Evolutionary conservation across 2,888 invertebrate species (phyloP), one percentile per base, ranked within the genome.

Genomic region (Sarcophaga subvicina): DNA sequence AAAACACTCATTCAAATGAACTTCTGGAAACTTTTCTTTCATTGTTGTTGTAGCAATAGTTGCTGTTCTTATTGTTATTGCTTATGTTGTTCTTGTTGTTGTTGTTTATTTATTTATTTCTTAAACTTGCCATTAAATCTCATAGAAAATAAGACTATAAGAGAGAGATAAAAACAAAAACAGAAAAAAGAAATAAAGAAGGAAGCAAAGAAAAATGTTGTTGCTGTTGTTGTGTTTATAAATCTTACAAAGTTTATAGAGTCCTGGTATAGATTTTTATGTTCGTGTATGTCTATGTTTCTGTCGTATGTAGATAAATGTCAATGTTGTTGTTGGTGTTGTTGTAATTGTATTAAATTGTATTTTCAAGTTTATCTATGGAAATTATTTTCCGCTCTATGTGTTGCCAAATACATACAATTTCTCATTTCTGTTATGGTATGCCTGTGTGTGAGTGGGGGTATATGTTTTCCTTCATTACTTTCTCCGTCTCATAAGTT

Each of bases 381-480:
- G 86, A 84, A 87, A 88, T 89, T 88, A 88, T 89, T 88, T 89
- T 88, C 86, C 88, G 88, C 85, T 88, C 88, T 82, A 84, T 86
- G 86, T 88, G 88, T 83, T 86, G 72, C 85, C 86, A 87, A 84
- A 81, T 76, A 77, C 83, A 87, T 54, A 87, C 71, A 83, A 67
- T 62, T 86, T 83, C 62, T 71, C 37, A 27, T 49, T 8, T 54
- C n/a, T 17, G 62, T 5, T 69, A 20, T 78, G 49, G 49, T 49
- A 49, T 49, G 49, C 2, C 0, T 49, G 49, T 49, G 2, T 14
- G 12, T 0, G 37, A 1, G 6, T 4, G 27, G 27, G 4, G 37
- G 37, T 37, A 8, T 37, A 6, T 37, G 6, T 49, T 14, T 14
- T 11, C 0, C 49, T 14, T 49, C 49, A 14, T 49, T 11, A 14